phyloP scores from a whole-genome alignment of 2,888 invertebrate species.

The Megastigmus dorsalis region DNA sequence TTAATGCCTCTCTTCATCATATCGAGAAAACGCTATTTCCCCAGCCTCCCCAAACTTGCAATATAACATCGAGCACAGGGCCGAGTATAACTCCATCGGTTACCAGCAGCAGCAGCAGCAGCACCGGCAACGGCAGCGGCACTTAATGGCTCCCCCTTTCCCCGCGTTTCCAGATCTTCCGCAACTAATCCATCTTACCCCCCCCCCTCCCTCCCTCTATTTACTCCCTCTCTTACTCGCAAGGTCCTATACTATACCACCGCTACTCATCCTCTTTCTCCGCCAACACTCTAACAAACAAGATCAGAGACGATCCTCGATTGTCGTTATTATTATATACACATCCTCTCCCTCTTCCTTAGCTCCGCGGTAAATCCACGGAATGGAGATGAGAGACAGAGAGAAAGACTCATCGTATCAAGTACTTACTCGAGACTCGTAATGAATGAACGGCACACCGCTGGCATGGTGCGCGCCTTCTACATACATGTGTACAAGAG shows the following conservation, averaged over 20 bases:
- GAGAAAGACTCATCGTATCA: background rate
- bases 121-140: no score
- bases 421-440: constrained; percentile 5
- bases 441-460: constrained; percentile 30
- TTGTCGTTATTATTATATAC: constrained; percentile 31
- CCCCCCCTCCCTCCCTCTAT: no score
- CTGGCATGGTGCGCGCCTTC: background rate
- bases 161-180: constrained; percentile 16
- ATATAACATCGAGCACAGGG: background rate
- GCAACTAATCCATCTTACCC: constrained; percentile 47
- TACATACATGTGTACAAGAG: background rate
- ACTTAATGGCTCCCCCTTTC: constrained; percentile 22
- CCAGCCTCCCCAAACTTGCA: background rate
- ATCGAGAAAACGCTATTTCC: constrained; percentile 8
- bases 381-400: background rate
- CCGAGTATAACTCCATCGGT: constrained; percentile 28
- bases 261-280: background rate
- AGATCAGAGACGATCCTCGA: constrained; percentile 21
- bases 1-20: constrained; percentile 37
- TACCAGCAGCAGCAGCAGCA: no score
- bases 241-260: no score
- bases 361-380: background rate
- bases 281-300: constrained; percentile 25
- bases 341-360: background rate
- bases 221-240: no score